phyloP scores from a whole-genome alignment of 2,888 invertebrate species.

The Cactoblastis cactorum region DNA sequence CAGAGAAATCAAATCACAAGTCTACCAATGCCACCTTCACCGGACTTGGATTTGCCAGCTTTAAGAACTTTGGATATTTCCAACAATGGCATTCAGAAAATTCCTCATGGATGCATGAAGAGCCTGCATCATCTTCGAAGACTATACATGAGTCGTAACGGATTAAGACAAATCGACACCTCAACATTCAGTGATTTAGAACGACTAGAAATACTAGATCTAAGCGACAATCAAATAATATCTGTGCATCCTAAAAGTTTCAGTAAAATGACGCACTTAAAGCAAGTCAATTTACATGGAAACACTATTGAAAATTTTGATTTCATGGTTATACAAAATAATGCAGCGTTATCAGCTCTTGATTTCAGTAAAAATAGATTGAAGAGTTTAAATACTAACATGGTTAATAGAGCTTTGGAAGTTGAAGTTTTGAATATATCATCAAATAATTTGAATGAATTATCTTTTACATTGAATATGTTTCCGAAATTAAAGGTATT shows the following conservation, averaged over 20 bases:
- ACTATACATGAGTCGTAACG: conserved; percentile 86
- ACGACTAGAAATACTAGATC: conserved; percentile 85
- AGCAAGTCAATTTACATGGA: conserved; percentile 86
- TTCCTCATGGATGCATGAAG: conserved; percentile 82
- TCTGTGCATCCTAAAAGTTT: conserved; percentile 83
- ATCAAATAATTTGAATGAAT: conserved; percentile 85
- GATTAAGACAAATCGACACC: conserved; percentile 84
- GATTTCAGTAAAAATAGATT: conserved; percentile 89
- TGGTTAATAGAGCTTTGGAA: conserved; percentile 81
- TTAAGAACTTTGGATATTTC: conserved; percentile 87
- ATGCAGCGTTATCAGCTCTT: conserved; percentile 80
- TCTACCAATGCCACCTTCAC: conserved; percentile 82
- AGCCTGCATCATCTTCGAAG: conserved; percentile 83
- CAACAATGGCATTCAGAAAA: conserved; percentile 85
- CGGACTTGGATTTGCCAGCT: conserved; percentile 85
- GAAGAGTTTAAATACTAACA: conserved; percentile 82
- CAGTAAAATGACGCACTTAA: conserved; percentile 80
- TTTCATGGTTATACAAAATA: conserved; percentile 83
- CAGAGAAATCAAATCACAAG: conserved; percentile 84
- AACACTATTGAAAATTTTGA: conserved; percentile 86
- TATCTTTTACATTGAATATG: conserved; percentile 85
- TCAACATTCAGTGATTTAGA: conserved; percentile 84
- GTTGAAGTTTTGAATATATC: conserved; percentile 88
- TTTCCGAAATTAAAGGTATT: conserved; percentile 84
- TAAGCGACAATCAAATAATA: conserved; percentile 85